These are phyloP conservation scores for Lathamus discolor DNA, from an alignment of 2,113 vertebrate genomes.

Conservation along the genomic window DNA sequence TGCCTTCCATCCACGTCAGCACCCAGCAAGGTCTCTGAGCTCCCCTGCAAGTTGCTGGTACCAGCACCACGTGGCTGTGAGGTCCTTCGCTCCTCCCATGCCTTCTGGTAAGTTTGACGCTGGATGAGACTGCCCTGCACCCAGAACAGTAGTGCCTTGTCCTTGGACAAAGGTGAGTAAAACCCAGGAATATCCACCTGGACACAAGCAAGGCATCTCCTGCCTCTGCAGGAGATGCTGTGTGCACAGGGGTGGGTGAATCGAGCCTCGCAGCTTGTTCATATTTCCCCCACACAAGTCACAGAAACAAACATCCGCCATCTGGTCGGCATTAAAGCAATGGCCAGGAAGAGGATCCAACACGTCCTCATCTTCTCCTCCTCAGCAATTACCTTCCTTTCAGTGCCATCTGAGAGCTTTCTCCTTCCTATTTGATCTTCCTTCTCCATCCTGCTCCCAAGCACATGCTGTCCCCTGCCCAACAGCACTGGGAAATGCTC, in stretches of 20 bases:
- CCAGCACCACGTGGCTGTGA: fast-evolving
- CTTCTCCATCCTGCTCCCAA: neutral
- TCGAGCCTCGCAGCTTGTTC: constrained; percentile 17
- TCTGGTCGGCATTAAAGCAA: neutral
- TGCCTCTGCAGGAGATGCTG: neutral
- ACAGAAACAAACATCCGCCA: constrained; percentile 51
- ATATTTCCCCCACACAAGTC: neutral
- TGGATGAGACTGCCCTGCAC: neutral
- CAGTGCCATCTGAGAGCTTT: neutral
- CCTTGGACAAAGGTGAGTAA: neutral
- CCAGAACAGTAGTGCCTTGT: neutral
- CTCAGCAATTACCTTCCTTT: neutral
- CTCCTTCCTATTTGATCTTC: neutral
- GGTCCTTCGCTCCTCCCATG: neutral
- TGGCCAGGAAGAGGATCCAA: constrained; percentile 27
- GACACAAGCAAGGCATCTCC: neutral
- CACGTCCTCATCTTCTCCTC: constrained; percentile 1
- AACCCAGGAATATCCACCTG: neutral
- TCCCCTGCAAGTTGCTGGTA: fast-evolving
- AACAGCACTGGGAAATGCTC: neutral
- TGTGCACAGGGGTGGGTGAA: neutral
- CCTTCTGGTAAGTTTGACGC: neutral
- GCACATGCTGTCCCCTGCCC: neutral
- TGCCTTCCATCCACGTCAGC: neutral
- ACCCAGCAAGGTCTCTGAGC: fast-evolving